A percentile compares a stretch with the other conserved stretches of the same genome.
Evolutionary conservation across 2,113 vertebrate species (phyloP).

Genomic region (Centropristis striata): DNA sequence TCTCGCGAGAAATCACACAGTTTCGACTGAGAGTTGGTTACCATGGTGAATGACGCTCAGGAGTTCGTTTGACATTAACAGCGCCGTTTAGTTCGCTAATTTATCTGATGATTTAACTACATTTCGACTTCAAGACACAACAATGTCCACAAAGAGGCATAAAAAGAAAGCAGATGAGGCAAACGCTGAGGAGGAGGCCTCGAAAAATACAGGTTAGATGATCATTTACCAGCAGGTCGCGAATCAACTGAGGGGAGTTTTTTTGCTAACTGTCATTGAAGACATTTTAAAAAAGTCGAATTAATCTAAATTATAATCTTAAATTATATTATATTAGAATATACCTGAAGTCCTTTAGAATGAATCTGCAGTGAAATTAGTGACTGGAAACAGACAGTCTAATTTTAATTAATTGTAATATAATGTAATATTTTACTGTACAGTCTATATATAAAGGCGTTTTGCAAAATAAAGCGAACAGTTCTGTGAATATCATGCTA

Average conservation of each 20-base stretch:
- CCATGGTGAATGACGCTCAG: constrained; percentile 23
- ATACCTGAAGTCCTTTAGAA: too few species aligned
- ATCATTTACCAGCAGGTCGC: not conserved
- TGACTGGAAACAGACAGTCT: too few species aligned
- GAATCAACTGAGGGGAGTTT: too few species aligned
- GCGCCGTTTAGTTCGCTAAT: not conserved
- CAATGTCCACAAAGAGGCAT: constrained; percentile 70
- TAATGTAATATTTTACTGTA: too few species aligned
- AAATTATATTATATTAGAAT: too few species aligned
- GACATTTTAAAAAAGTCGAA: too few species aligned
- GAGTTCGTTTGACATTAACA: not conserved
- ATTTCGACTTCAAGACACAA: not conserved
- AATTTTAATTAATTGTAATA: too few species aligned
- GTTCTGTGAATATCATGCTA: too few species aligned
- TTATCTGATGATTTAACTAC: not conserved
- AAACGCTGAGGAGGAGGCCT: constrained; percentile 53
- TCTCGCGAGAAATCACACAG: constrained; percentile 34
- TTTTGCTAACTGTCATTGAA: not conserved
- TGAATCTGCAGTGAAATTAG: too few species aligned
- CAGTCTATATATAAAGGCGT: too few species aligned
- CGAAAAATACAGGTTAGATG: constrained; percentile 63
- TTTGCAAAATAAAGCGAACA: too few species aligned
- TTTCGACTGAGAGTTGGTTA: constrained; percentile 6
- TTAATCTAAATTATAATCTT: too few species aligned
- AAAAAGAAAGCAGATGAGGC: constrained; percentile 60